Evolutionary conservation across 2,113 vertebrate species (phyloP).

Genomic region (Alosa alosa): DNA sequence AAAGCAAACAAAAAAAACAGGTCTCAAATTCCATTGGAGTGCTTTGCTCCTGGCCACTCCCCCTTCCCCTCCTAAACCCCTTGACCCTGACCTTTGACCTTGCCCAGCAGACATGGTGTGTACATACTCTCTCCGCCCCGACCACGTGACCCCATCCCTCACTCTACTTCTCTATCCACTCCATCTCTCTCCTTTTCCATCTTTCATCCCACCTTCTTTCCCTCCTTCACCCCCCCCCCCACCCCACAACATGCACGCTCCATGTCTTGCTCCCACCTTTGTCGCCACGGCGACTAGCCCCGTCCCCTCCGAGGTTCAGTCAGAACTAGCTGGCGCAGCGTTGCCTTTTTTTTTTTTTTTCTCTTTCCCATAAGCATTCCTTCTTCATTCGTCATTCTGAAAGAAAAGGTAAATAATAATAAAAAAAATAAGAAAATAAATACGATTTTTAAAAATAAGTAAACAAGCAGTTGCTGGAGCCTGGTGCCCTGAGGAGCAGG

Average conservation of each 20-base stretch:
- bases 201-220: conserved; percentile 34
- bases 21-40: conserved; percentile 98
- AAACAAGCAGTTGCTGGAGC: neutral
- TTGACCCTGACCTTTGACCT: conserved; percentile 12
- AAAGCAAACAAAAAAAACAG: conserved; percentile 74
- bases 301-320: conserved; percentile 31
- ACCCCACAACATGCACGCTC: conserved; percentile 38
- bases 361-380: conserved; percentile 87
- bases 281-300: conserved; percentile 42
- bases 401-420: neutral
- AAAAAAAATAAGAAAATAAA: neutral
- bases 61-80: conserved; percentile 39
- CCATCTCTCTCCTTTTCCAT: conserved; percentile 52
- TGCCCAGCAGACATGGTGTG: conserved; percentile 54
- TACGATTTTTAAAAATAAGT: conserved; percentile 53
- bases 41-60: conserved; percentile 85
- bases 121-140: conserved; percentile 65
- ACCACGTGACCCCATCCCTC: neutral
- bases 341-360: conserved; percentile 76
- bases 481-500: neutral
- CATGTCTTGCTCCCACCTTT: conserved; percentile 40
- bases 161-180: neutral
- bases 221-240: conserved; percentile 26
- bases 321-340: conserved; percentile 31
- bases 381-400: conserved; percentile 47